Percentiles rank a stretch among this genome's conserved stretches.
These are phyloP conservation scores for Melanocharis versteri DNA, from an alignment of 2,113 vertebrate genomes.

Conservation along the genomic window DNA sequence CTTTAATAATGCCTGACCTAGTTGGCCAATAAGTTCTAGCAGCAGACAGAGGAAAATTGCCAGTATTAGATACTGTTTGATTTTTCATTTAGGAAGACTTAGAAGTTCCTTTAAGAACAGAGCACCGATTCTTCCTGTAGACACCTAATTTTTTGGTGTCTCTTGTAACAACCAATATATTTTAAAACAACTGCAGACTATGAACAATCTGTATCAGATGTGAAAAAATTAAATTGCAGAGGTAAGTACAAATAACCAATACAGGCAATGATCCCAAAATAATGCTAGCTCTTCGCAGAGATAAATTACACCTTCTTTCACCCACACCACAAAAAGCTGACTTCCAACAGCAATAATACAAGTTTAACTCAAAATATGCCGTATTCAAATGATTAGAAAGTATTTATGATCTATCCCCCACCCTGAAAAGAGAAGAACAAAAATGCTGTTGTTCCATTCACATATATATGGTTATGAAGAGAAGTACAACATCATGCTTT, in stretches of 20 bases:
- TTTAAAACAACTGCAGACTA: slow-evolving; percentile 9
- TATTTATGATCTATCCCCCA: background rate
- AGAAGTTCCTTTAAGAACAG: slow-evolving; percentile 68
- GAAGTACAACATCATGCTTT: background rate
- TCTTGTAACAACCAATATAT: background rate
- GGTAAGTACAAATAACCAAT: slow-evolving; percentile 5
- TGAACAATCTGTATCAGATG: background rate
- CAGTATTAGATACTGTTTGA: slow-evolving; percentile 69
- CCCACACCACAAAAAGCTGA: background rate
- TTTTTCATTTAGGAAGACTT: slow-evolving; percentile 75
- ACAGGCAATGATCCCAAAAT: background rate
- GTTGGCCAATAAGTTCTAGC: slow-evolving; percentile 74
- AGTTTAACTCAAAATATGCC: background rate
- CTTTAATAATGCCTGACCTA: slow-evolving; percentile 80
- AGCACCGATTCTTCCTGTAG: slow-evolving; percentile 47
- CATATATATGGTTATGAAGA: background rate
- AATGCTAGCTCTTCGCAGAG: background rate
- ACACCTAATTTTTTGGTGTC: slow-evolving; percentile 55
- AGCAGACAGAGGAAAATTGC: slow-evolving; percentile 72
- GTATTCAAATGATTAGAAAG: background rate
- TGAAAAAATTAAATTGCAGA: background rate
- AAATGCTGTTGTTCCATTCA: background rate
- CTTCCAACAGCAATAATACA: background rate
- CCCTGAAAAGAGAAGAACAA: background rate
- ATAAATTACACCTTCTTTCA: background rate